A percentile compares a stretch with the other conserved stretches of the same genome.
Evolutionary conservation across 1,140 invertebrate genomes (phyloP).

Genomic region (Saccostrea echinata): DNA sequence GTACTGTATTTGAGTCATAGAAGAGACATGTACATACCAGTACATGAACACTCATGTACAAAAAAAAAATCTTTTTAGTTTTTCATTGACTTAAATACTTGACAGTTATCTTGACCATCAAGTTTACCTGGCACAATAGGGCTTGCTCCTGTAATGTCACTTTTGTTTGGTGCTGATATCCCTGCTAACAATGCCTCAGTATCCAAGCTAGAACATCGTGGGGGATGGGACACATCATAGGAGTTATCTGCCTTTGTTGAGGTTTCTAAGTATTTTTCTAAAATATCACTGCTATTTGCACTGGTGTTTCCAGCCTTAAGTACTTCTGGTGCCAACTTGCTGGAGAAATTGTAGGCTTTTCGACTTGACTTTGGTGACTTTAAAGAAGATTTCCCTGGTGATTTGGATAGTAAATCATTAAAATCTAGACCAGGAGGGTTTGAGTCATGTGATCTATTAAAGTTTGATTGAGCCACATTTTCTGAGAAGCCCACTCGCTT

Average conservation of each 20-base stretch:
- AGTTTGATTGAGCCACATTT: constrained; percentile 24
- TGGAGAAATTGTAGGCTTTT: constrained; percentile 51
- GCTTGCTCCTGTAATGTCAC: constrained; percentile 67
- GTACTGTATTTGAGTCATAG: too few relatives aligned
- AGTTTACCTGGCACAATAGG: constrained; percentile 47
- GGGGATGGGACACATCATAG: constrained; percentile 39
- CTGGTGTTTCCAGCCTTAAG: constrained; percentile 50
- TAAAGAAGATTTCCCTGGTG: constrained; percentile 47
- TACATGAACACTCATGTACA: too few relatives aligned
- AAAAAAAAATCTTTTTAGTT: too few relatives aligned
- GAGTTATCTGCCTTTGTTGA: constrained; percentile 51
- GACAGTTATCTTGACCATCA: not conserved
- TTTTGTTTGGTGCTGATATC: constrained; percentile 46
- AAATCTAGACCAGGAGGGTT: constrained; percentile 40
- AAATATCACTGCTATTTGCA: constrained; percentile 54
- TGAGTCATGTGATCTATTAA: constrained; percentile 40
- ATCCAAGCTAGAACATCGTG: constrained; percentile 66
- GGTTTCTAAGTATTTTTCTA: constrained; percentile 63
- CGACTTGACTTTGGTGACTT: constrained; percentile 23
- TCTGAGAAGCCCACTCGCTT: constrained; percentile 44
- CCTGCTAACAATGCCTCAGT: constrained; percentile 51
- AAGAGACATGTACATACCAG: too few relatives aligned
- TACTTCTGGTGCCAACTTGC: constrained; percentile 57
- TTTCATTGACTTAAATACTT: too few relatives aligned
- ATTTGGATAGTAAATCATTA: constrained; percentile 52